phyloP scores from a whole-genome alignment of 2,797 vertebrate genomes.

The Nasua narica region DNA sequence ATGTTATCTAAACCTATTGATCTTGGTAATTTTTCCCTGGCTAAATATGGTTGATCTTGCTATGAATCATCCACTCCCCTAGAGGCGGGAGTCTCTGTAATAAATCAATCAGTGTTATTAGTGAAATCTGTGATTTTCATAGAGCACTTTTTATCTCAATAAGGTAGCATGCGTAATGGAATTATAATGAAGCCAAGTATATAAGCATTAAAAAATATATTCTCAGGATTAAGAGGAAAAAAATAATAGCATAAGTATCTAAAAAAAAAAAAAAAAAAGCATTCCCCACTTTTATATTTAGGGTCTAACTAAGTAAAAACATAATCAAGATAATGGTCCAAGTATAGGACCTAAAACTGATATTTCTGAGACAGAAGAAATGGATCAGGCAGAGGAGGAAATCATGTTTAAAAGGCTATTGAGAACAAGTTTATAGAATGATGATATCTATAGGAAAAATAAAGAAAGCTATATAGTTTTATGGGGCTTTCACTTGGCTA shows the following conservation, averaged over 20 bases:
- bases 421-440: not conserved
- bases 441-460: not conserved
- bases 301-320: slow-evolving; percentile 27
- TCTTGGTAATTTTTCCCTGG: slow-evolving; percentile 20
- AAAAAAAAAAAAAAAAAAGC: not conserved
- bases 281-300: not conserved
- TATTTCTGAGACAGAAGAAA: slow-evolving; percentile 3
- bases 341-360: not conserved
- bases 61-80: not conserved
- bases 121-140: not conserved
- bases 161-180: not conserved
- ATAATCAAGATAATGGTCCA: not conserved
- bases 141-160: not conserved
- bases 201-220: slow-evolving; percentile 1
- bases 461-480: not conserved
- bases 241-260: not conserved
- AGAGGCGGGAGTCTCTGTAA: not conserved
- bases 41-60: not conserved
- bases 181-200: slow-evolving; percentile 37
- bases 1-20: not conserved
- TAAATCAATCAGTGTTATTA: slow-evolving; percentile 16
- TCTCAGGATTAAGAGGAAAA: not conserved
- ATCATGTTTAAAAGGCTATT: not conserved
- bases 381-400: not conserved
- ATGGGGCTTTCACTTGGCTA: not conserved